Evolutionary conservation across 2,113 vertebrate species (phyloP).

Genomic region (Pangasianodon gigas): DNA sequence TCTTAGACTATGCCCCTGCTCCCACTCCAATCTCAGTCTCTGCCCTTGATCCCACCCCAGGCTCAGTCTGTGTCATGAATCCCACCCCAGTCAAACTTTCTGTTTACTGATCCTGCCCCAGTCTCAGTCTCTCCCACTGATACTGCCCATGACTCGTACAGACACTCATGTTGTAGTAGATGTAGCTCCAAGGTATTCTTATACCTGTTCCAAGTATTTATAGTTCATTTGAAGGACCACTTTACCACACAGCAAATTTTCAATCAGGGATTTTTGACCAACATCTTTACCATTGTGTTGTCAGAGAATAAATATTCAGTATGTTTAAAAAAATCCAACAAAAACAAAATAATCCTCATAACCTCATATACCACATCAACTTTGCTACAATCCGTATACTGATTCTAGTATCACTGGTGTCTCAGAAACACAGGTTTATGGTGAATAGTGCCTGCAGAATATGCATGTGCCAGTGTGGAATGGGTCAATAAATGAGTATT

Average conservation of each 20-base stretch:
- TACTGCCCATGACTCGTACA: not conserved
- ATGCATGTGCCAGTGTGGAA: not conserved
- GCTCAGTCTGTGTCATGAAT: not conserved
- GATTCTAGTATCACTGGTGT: not conserved
- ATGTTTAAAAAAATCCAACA: not conserved
- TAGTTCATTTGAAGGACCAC: not conserved
- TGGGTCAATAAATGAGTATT: not conserved
- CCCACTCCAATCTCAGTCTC: not conserved
- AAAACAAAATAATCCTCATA: not conserved
- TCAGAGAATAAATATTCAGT: not conserved
- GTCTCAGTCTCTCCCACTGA: not conserved
- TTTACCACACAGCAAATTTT: not conserved
- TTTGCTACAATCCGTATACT: not conserved
- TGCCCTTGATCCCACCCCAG: not conserved
- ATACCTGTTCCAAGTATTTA: not conserved
- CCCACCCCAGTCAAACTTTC: not conserved
- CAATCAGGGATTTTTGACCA: not conserved
- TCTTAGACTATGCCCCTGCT: too few species aligned
- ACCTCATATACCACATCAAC: not conserved
- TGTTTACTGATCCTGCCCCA: not conserved
- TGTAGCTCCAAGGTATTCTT: not conserved
- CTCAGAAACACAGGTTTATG: not conserved
- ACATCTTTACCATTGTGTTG: not conserved
- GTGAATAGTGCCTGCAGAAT: not conserved
- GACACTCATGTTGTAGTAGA: not conserved